phyloP scores from a whole-genome alignment of 2,888 invertebrate genomes.

The Nemotelus pantherinus region DNA sequence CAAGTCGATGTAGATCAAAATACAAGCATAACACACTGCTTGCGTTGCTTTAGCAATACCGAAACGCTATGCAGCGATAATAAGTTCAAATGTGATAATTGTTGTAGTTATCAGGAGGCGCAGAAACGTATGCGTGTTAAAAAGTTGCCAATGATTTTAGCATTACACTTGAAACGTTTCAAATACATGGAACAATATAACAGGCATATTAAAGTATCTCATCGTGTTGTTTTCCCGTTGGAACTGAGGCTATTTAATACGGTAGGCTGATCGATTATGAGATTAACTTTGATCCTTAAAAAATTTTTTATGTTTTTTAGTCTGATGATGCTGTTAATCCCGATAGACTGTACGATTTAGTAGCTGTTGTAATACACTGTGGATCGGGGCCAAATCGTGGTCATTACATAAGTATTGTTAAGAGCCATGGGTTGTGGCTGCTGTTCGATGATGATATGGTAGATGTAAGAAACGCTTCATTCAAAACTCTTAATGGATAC shows the following conservation, averaged over 20 bases:
- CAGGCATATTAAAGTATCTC: constrained; percentile 98
- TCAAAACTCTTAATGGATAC: constrained; percentile 7
- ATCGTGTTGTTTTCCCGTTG: constrained; percentile 97
- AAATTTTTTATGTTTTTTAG: constrained; percentile 66
- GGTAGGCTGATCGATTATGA: constrained; percentile 65
- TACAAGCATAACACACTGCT: constrained; percentile 98
- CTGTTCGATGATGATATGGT: constrained; percentile 99
- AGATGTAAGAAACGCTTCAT: constrained; percentile 77
- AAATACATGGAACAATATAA: constrained; percentile 99
- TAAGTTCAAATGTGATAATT: constrained; percentile 99
- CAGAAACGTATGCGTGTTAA: constrained; percentile 99
- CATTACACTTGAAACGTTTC: constrained; percentile 96
- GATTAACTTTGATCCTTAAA: neutral
- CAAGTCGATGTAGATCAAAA: constrained; percentile 99
- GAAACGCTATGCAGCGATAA: constrained; percentile 99
- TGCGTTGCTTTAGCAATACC: constrained; percentile 97
- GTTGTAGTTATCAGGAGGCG: constrained; percentile 99
- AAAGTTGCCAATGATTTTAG: constrained; percentile 96
- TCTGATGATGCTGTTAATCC: constrained; percentile 99
- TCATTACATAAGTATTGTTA: constrained; percentile 99
- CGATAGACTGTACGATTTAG: constrained; percentile 96
- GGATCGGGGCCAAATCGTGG: constrained; percentile 99
- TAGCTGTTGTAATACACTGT: constrained; percentile 99
- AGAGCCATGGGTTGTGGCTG: constrained; percentile 99
- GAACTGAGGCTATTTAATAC: constrained; percentile 98